Percentiles rank a stretch among this genome's conserved stretches.
Conservation (phyloP, 2,888 invertebrate species). For the Ectemnius continuus region DNA sequence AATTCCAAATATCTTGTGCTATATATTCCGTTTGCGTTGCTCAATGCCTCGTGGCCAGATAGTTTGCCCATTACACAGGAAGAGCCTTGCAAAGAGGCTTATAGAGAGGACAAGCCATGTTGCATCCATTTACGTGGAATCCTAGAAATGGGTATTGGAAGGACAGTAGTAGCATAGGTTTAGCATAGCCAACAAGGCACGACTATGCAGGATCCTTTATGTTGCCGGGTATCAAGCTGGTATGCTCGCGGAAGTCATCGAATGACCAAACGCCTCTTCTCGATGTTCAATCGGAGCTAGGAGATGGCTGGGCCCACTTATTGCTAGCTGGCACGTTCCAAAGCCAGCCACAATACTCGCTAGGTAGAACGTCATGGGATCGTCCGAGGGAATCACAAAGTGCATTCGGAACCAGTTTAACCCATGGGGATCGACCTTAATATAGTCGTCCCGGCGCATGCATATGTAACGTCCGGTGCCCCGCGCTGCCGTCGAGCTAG, state of each 20-base stretch:
- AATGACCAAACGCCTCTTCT: conserved; percentile 8
- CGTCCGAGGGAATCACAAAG: conserved; percentile 41
- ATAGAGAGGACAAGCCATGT: no score
- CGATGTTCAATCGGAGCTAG: neutral
- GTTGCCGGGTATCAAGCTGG: no score
- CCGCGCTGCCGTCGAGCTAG: conserved; percentile 18
- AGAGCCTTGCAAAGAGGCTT: neutral
- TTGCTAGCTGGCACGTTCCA: conserved; percentile 7
- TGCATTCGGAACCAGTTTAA: conserved; percentile 52
- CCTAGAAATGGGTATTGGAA: neutral
- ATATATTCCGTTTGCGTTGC: no score
- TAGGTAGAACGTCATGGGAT: conserved; percentile 20
- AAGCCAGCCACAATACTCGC: neutral
- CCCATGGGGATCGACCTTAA: conserved; percentile 50
- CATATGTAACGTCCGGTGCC: conserved; percentile 45
- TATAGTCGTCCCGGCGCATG: conserved; percentile 36
- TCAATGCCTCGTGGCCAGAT: no score
- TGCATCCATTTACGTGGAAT: neutral
- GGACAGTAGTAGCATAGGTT: no score
- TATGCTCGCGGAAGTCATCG: conserved; percentile 10
- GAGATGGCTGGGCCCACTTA: neutral
- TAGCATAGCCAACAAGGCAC: neutral
- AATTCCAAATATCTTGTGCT: no score
- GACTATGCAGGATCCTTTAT: neutral
- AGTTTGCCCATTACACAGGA: neutral